phyloP scores from a whole-genome alignment of 2,113 vertebrate species.

The Pelusios castaneus region DNA sequence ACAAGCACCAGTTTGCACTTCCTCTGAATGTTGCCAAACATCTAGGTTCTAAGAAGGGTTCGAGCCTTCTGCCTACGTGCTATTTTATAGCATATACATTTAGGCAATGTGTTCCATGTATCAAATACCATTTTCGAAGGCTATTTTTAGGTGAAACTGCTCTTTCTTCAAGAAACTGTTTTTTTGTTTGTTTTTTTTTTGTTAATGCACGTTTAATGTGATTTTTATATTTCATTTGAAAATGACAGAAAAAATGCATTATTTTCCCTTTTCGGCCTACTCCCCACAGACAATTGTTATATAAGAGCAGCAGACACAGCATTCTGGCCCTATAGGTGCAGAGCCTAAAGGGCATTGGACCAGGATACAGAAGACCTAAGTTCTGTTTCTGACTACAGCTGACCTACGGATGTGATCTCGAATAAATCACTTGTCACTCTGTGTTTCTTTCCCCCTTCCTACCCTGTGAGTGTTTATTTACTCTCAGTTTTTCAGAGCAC shows the following conservation, averaged over 20 bases:
- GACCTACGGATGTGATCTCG: background rate
- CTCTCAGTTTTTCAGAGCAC: background rate
- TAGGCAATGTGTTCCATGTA: background rate
- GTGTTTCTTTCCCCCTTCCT: background rate
- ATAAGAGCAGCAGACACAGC: background rate
- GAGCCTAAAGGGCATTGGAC: background rate
- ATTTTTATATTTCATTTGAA: background rate
- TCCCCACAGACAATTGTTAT: background rate
- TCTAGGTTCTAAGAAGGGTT: conserved; percentile 15
- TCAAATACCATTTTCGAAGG: background rate
- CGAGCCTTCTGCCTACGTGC: conserved; percentile 14
- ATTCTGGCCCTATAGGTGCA: background rate
- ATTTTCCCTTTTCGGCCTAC: background rate
- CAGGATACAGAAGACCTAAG: background rate
- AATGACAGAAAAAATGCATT: background rate
- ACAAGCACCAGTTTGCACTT: conserved; percentile 33
- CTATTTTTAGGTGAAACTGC: conserved; percentile 1
- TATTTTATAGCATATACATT: conserved; percentile 19
- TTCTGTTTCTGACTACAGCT: background rate
- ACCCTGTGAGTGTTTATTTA: background rate
- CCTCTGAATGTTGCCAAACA: conserved; percentile 27
- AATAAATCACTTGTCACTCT: background rate
- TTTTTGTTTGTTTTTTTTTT: background rate
- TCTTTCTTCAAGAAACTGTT: background rate
- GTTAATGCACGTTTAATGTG: background rate